Conservation (phyloP, 2,113 vertebrate species). For the Steatornis caripensis region DNA sequence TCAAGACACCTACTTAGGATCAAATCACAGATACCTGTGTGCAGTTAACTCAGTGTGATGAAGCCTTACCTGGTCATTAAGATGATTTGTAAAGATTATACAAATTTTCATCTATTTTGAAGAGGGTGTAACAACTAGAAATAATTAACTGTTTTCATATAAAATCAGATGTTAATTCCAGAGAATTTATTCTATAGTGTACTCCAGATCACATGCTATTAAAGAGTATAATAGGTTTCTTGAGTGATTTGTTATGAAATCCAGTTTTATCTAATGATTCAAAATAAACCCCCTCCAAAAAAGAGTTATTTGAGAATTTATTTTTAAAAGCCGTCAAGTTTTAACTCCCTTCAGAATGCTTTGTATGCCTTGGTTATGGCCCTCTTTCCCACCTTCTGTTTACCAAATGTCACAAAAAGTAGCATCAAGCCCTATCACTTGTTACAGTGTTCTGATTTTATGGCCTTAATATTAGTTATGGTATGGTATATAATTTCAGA, state of each 20-base stretch:
- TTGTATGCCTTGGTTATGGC: background rate
- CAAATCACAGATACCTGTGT: background rate
- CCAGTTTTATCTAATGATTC: background rate
- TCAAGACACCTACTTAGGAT: background rate
- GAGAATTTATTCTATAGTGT: background rate
- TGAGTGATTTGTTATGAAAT: background rate
- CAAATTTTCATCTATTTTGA: constrained; percentile 12
- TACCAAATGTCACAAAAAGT: constrained; percentile 11
- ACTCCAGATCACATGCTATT: background rate
- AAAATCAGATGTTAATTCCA: background rate
- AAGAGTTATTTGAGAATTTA: background rate
- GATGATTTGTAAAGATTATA: background rate
- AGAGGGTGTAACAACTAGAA: background rate
- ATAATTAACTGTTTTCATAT: background rate
- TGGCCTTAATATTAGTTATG: constrained; percentile 23
- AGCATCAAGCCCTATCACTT: constrained; percentile 53
- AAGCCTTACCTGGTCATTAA: background rate
- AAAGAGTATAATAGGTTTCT: background rate
- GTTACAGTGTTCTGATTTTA: constrained; percentile 31
- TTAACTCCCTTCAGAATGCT: background rate
- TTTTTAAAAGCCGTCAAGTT: background rate
- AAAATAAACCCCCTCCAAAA: background rate
- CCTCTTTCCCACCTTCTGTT: background rate
- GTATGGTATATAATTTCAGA: constrained; percentile 9
- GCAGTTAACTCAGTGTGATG: background rate